Percentiles rank a stretch among this genome's conserved stretches.
These are phyloP conservation scores for Menura novaehollandiae DNA, from an alignment of 2,113 vertebrate species.

Conservation along the genomic window DNA sequence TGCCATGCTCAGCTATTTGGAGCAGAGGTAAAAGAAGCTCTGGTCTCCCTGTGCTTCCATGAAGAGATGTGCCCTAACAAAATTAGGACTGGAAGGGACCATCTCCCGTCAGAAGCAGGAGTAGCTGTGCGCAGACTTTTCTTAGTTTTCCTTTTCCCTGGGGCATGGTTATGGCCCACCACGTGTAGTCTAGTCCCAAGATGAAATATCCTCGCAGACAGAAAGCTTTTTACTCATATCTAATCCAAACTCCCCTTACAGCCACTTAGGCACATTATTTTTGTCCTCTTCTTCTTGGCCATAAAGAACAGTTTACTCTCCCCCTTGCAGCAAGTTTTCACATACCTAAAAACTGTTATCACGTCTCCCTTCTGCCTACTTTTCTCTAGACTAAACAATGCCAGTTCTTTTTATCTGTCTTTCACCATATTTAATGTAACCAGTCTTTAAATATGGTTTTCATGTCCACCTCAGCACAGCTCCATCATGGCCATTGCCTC, in stretches of 20 bases:
- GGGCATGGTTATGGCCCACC: neutral
- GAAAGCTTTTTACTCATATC: neutral
- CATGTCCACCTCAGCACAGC: neutral
- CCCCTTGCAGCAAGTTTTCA: neutral
- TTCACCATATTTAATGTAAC: neutral
- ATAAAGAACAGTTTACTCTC: neutral
- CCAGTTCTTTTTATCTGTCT: neutral
- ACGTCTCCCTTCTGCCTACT: neutral
- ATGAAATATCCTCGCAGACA: neutral
- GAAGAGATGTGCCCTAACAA: neutral
- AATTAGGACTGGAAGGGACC: neutral
- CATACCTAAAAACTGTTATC: conserved; percentile 1
- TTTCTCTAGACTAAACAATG: conserved; percentile 1
- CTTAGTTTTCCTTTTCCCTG: neutral
- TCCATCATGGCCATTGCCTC: neutral
- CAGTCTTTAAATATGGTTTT: neutral
- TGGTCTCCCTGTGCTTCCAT: neutral
- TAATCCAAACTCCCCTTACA: neutral
- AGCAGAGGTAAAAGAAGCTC: neutral
- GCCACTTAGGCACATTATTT: neutral
- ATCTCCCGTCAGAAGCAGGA: neutral
- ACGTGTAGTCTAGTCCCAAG: too few relatives aligned
- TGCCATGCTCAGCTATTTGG: neutral
- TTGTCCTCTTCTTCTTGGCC: neutral
- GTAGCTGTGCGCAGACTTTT: neutral